phyloP scores from a whole-genome alignment of 2,113 vertebrate species.

The Eleginops maclovinus region DNA sequence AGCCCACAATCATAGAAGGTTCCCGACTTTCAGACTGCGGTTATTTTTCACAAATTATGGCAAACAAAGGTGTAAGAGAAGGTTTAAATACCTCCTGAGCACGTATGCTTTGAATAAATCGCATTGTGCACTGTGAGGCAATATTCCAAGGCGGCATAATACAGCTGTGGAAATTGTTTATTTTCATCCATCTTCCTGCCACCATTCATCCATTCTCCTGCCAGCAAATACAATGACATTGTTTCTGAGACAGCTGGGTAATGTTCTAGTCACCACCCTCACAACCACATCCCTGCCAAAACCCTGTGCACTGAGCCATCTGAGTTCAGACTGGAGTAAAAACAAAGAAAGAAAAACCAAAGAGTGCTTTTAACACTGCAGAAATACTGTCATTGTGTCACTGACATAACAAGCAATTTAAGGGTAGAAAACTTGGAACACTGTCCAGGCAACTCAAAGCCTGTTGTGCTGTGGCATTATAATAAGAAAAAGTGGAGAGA shows the following conservation, averaged over 20 bases:
- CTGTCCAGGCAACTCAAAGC: background rate
- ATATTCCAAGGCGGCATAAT: slow-evolving; percentile 68
- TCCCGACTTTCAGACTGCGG: slow-evolving; percentile 15
- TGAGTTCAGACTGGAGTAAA: slow-evolving; percentile 30
- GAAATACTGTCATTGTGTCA: background rate
- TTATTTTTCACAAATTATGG: slow-evolving; percentile 41
- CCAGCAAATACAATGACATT: slow-evolving; percentile 76
- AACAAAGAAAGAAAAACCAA: slow-evolving; percentile 18
- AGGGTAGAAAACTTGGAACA: background rate
- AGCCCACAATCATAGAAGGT: slow-evolving; percentile 39
- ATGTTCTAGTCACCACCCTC: slow-evolving; percentile 66
- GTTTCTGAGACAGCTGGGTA: slow-evolving; percentile 74
- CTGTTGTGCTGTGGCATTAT: background rate
- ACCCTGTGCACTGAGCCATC: slow-evolving; percentile 48
- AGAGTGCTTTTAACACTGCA: background rate
- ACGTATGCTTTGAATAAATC: slow-evolving; percentile 58
- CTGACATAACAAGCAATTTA: background rate
- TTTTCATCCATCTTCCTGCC: slow-evolving; percentile 69
- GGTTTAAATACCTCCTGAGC: slow-evolving; percentile 44
- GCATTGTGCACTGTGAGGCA: slow-evolving; percentile 64
- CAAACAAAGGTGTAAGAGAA: slow-evolving; percentile 19
- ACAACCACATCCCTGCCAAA: slow-evolving; percentile 55
- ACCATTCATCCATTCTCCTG: slow-evolving; percentile 67
- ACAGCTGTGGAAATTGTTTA: slow-evolving; percentile 72
- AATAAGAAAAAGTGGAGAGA: slow-evolving; percentile 6